Evolutionary conservation across 2,797 vertebrate species (phyloP), one percentile per base, ranked within the genome.

Genomic region (Scomberomorus guttatus): DNA sequence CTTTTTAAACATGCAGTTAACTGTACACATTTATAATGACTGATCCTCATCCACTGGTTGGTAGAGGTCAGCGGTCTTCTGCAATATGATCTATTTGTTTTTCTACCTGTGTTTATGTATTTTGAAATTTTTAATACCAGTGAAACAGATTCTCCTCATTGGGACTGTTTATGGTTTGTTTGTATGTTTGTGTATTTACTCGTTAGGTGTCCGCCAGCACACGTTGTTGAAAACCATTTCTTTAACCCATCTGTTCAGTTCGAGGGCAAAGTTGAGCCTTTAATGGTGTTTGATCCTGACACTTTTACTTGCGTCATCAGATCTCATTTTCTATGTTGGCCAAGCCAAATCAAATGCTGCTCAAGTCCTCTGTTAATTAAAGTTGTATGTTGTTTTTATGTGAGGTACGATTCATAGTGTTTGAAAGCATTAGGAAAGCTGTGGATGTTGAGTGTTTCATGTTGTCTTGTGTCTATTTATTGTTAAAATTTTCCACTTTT

Each of bases 11-110:
- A 76, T 82, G 81, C 52, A 52, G 55, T 67, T 59, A 59, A 63
- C 55, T 87, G 82, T 90, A 78, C 37, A 72, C 80, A 75, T 70
- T 62, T n/a, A 54, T 61, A 22, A 48, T 7, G 39, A 77, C 80
- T 86, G 82, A 71, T 83, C 72, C 82, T 91, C 83, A 68, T 90
- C 85, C 85, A 91, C 92, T 86, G 91, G 89, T 77, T 90, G 91
- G 89, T 81, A 44, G 73, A 78, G 84, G 70, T 82, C 75, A 73
- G 62, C 48, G 1, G 37, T 81, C 22, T 71, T 79, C 81, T 84
- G 75, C 69, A 86, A 75, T 90, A 82, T 70, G 48, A 58, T 20
- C 6, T 57, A 10, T 22, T 59, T 70, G 54, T 78, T 73, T 50
- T 79, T 79, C 59, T 87, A 82, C 72, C 18, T 72, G 17, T 61